Evolutionary conservation across 2,888 invertebrate species (phyloP), one percentile per base, ranked within the genome.

Genomic region (Coelopa pilipes): DNA sequence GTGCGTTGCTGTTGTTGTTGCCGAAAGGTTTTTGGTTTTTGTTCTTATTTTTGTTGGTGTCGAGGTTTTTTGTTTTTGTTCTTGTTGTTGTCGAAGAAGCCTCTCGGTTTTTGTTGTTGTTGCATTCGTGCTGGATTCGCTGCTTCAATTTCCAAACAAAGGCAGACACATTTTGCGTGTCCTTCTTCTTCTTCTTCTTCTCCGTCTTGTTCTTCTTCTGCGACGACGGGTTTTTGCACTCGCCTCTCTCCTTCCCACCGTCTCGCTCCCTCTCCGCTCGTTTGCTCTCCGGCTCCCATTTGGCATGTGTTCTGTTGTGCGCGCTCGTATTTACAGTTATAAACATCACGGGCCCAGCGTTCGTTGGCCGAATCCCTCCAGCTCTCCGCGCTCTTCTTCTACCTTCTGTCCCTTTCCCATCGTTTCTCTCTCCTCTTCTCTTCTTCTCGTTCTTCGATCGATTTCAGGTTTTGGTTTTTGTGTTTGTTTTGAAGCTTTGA

Each of bases 261-360:
- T 62, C 62, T 62, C n/a, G n/a, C n/a, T n/a, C n/a, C n/a, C n/a
- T n/a, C n/a, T n/a, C n/a, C n/a, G n/a, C n/a, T n/a, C n/a, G 34
- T 62, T 2, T 13, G 10, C 34, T 62, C 19, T 12, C 17, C 57
- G 68, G 57, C 45, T 68, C n/a, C n/a, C n/a, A n/a, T n/a, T n/a
- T n/a, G n/a, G n/a, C 68, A 68, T 46, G 68, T 68, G 45, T 57
- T 68, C 68, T 49, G 65, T 19, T 49, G 21, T n/a, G n/a, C n/a
- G n/a, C n/a, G n/a, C n/a, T n/a, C 49, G 49, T 46, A 17, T 49
- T 49, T 17, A 49, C 65, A 65, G 65, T 17, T 49, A n/a, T n/a
- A n/a, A n/a, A 21, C 46, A 65, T 17, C 17, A 21, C 4, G 12
- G 5, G 21, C 13, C 60, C 21, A n/a, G 60, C 17, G 63, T n/a